Evolutionary conservation across 2,888 invertebrate species (phyloP).

Genomic region (Leptinotarsa rubiginosa): DNA sequence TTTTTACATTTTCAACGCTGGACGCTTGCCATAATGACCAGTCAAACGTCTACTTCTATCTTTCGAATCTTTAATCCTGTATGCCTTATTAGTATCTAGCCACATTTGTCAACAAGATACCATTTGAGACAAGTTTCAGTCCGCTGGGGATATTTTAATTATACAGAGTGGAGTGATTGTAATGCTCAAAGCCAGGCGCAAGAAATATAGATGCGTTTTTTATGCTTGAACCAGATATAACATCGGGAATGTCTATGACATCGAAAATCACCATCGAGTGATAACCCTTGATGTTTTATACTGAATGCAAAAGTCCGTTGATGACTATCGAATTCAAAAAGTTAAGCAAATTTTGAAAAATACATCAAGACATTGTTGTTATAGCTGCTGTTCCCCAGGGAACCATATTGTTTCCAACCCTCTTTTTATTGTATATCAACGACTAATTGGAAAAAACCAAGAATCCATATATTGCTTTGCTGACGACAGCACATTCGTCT

Average conservation of each 20-base stretch:
- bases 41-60: slow-evolving; percentile 20
- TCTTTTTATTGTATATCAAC: no score
- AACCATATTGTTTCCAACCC: no score
- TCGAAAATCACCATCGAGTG: neutral
- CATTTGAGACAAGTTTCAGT: slow-evolving; percentile 23
- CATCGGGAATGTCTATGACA: neutral
- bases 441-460: no score
- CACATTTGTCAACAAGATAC: slow-evolving; percentile 34
- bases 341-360: no score
- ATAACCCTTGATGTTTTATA: no score
- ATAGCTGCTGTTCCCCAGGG: no score
- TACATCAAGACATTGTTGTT: no score
- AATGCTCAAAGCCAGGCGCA: neutral
- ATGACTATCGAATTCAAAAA: no score
- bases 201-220: neutral
- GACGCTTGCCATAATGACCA: slow-evolving; percentile 21
- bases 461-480: no score
- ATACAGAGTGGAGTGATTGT: slow-evolving; percentile 13
- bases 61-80: slow-evolving; percentile 24
- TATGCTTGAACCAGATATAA: neutral
- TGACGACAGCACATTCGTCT: no score
- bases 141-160: slow-evolving; percentile 25
- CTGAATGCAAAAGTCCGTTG: no score
- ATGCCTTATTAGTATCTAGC: slow-evolving; percentile 31
- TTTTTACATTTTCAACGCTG: slow-evolving; percentile 1